Percentiles rank a stretch among this genome's conserved stretches.
Evolutionary conservation across 2,797 vertebrate species (phyloP).

Genomic region (Gadopsis marmoratus): DNA sequence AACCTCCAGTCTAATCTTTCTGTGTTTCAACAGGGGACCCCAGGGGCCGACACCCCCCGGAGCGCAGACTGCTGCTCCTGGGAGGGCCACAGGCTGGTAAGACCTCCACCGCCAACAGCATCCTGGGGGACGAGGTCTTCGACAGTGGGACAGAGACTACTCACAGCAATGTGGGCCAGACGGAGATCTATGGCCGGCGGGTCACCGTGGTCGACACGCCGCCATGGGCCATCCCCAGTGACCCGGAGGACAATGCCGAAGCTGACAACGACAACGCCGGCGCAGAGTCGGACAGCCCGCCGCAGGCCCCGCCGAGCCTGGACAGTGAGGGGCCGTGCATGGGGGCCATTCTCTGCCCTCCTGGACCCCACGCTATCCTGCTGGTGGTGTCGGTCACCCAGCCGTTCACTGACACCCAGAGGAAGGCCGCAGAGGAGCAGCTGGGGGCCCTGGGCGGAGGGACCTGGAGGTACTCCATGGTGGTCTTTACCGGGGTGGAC

Average conservation of each 20-base stretch:
- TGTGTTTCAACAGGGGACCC: conserved; percentile 67
- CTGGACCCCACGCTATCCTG: conserved; percentile 83
- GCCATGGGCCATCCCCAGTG: conserved; percentile 68
- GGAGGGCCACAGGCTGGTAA: conserved; percentile 86
- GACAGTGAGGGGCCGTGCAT: conserved; percentile 83
- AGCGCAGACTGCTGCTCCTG: conserved; percentile 84
- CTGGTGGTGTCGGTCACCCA: conserved; percentile 83
- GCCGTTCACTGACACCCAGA: conserved; percentile 79
- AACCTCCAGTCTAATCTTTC: neutral
- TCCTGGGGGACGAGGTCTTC: conserved; percentile 82
- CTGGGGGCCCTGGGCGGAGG: conserved; percentile 81
- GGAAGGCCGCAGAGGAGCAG: conserved; percentile 80
- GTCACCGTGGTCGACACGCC: conserved; percentile 84
- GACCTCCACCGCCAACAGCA: conserved; percentile 85
- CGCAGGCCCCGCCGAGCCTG: conserved; percentile 63
- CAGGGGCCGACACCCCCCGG: conserved; percentile 73
- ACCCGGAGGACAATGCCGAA: conserved; percentile 38
- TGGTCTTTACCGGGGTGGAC: conserved; percentile 84
- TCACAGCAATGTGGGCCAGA: conserved; percentile 78
- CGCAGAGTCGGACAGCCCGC: conserved; percentile 57
- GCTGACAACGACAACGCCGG: conserved; percentile 54
- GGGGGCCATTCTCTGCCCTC: conserved; percentile 83
- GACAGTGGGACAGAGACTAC: conserved; percentile 50
- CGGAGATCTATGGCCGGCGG: conserved; percentile 75
- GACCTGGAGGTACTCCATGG: conserved; percentile 85